These are phyloP conservation scores for Oriolus oriolus DNA, from an alignment of 2,113 vertebrate species.

Conservation along the genomic window DNA sequence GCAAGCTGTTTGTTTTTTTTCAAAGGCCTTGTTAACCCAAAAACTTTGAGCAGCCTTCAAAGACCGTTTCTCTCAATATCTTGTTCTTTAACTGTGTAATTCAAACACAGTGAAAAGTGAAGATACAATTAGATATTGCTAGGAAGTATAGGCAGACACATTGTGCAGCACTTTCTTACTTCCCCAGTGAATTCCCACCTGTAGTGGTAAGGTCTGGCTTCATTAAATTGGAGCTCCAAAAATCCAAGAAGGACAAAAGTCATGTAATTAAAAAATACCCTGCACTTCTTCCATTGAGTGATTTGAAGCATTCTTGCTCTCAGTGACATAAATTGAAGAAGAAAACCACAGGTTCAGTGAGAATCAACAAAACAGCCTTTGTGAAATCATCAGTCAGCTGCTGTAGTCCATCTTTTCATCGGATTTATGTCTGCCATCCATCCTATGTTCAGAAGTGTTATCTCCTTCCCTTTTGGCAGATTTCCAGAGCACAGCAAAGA, in stretches of 20 bases:
- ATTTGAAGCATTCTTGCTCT: neutral
- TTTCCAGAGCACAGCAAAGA: conserved; percentile 6
- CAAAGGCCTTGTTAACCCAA: neutral
- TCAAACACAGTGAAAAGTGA: neutral
- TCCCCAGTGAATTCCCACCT: neutral
- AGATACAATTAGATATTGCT: neutral
- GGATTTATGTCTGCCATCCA: neutral
- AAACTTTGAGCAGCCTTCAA: neutral
- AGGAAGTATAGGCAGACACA: neutral
- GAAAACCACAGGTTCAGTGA: neutral
- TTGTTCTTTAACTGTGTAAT: neutral
- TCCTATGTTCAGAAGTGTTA: neutral
- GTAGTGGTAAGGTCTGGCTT: neutral
- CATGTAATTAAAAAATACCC: neutral
- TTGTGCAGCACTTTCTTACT: neutral
- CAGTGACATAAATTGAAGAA: neutral
- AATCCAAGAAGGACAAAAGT: neutral
- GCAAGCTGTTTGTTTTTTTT: neutral
- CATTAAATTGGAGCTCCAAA: neutral
- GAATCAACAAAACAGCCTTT: neutral
- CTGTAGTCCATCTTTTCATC: neutral
- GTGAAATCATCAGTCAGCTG: conserved; percentile 3
- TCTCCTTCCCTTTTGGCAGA: conserved; percentile 12
- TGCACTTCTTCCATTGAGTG: neutral
- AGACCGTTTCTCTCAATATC: neutral